These are phyloP conservation scores for Kradibia gibbosae DNA, from an alignment of 1,140 invertebrate species.

Conservation along the genomic window DNA sequence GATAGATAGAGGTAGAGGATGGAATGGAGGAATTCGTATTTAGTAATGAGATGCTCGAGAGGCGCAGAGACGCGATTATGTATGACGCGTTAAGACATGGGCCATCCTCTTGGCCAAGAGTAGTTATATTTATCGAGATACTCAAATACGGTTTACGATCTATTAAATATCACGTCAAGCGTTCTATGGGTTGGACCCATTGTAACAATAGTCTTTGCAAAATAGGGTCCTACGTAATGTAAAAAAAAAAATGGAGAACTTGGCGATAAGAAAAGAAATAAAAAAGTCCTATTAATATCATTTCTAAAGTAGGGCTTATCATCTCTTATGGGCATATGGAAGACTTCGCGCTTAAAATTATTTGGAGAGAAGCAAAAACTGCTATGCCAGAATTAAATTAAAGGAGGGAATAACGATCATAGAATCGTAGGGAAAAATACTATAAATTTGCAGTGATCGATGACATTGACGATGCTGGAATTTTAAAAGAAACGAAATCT, in stretches of 20 bases:
- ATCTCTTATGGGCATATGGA: too few species aligned
- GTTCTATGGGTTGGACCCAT: constrained; percentile 54
- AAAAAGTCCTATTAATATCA: not conserved
- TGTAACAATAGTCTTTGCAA: constrained; percentile 54
- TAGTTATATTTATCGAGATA: constrained; percentile 73
- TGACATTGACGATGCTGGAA: not conserved
- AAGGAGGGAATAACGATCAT: too few species aligned
- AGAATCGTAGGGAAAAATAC: not conserved
- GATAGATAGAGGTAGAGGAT: too few species aligned
- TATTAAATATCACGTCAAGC: constrained; percentile 71
- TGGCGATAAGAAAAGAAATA: constrained; percentile 20
- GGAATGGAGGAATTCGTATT: constrained; percentile 15
- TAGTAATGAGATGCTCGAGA: constrained; percentile 48
- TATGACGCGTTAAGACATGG: constrained; percentile 57
- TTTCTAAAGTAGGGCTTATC: not conserved
- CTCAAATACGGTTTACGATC: constrained; percentile 71
- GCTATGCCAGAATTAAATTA: too few species aligned
- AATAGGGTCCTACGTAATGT: constrained; percentile 22
- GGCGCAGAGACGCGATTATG: constrained; percentile 51
- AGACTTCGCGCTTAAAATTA: constrained; percentile 1
- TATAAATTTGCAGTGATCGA: constrained; percentile 4
- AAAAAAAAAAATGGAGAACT: not conserved
- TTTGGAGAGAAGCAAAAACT: not conserved
- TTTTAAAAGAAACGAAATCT: constrained; percentile 15
- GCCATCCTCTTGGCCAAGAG: constrained; percentile 56